Conservation (phyloP, 1,140 invertebrate genomes). For the Bilobella aurantiaca region DNA sequence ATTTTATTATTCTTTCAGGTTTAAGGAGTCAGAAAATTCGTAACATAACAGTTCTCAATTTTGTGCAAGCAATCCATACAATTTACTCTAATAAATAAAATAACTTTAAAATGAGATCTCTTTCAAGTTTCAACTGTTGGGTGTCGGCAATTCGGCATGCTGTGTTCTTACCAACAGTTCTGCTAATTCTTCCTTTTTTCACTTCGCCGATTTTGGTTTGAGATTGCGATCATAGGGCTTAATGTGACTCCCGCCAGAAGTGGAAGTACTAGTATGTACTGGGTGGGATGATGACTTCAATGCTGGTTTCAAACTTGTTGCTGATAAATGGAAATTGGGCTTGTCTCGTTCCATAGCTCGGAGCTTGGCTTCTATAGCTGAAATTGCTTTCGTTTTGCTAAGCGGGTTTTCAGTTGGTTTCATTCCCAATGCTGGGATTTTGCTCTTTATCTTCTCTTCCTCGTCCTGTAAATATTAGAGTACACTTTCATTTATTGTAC, state of each 20-base stretch:
- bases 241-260: not conserved
- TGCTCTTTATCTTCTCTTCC: constrained; percentile 29
- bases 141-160: too few species aligned
- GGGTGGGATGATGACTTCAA: not conserved
- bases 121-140: too few species aligned
- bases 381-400: constrained; percentile 37
- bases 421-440: constrained; percentile 32
- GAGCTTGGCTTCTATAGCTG: constrained; percentile 40
- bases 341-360: constrained; percentile 36
- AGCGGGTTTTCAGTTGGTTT: not conserved
- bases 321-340: not conserved
- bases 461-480: constrained; percentile 29
- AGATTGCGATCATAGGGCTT: too few species aligned
- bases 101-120: not conserved
- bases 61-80: too few species aligned
- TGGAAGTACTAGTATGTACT: not conserved
- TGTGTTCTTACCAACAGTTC: too few species aligned
- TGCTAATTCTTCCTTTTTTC: too few species aligned
- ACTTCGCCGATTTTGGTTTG: too few species aligned
- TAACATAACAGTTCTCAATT: too few species aligned
- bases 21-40: constrained; percentile 61
- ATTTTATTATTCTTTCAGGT: constrained; percentile 45
- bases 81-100: not conserved
- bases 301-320: not conserved
- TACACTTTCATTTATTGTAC: not conserved